A percentile compares a stretch with the other conserved stretches of the same genome.
These are phyloP conservation scores for Chelidonichthys spinosus DNA, from an alignment of 2,797 vertebrate genomes.

Conservation along the genomic window DNA sequence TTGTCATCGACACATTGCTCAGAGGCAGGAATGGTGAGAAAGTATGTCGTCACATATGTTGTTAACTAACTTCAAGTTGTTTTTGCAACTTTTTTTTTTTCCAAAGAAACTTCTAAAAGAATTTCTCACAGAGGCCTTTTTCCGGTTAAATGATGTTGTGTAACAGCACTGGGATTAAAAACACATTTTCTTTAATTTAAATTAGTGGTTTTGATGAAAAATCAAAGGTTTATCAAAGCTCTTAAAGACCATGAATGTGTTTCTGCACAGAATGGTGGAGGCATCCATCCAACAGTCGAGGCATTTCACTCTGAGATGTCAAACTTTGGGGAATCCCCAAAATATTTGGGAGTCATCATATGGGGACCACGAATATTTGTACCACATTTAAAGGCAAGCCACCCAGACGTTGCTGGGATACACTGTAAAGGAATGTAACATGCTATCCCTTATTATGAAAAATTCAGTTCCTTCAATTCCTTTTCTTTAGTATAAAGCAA, in stretches of 20 bases:
- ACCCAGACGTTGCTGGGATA: too few species aligned
- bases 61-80: too few species aligned
- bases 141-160: neutral
- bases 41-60: too few species aligned
- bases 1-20: slow-evolving; percentile 32
- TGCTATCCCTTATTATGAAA: too few species aligned
- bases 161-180: neutral
- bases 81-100: too few species aligned
- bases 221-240: neutral
- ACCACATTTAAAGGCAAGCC: too few species aligned
- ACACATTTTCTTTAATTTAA: neutral
- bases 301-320: neutral
- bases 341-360: neutral
- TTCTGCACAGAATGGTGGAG: neutral
- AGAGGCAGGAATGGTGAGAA: slow-evolving; percentile 4
- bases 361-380: neutral
- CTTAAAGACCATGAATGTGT: neutral
- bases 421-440: too few species aligned
- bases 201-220: neutral
- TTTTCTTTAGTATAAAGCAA: too few species aligned
- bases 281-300: neutral
- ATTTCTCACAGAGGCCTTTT: neutral
- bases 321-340: too few species aligned
- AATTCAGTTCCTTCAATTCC: too few species aligned
- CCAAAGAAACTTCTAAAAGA: neutral